Evolutionary conservation across 2,797 vertebrate species (phyloP).

Genomic region (Lepidocolaptes lacrymiger): DNA sequence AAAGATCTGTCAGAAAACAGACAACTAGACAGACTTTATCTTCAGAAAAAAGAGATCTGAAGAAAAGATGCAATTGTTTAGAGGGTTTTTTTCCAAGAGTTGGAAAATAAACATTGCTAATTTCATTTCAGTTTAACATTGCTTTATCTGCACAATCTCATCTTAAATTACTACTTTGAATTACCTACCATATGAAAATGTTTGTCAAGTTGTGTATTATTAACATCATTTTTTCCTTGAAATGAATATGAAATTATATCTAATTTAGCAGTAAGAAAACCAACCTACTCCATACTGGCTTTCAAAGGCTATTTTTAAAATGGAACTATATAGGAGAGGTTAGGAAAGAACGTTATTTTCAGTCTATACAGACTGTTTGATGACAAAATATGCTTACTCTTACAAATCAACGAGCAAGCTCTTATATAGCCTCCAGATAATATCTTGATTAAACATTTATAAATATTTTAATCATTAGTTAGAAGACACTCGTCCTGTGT

Average conservation of each 20-base stretch:
- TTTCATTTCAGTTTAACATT: not conserved
- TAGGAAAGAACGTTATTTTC: not conserved
- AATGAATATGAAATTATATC: not conserved
- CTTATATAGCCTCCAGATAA: not conserved
- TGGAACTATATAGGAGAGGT: not conserved
- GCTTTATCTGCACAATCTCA: not conserved
- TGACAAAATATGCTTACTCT: not conserved
- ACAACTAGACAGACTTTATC: not conserved
- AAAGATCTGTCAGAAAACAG: not conserved
- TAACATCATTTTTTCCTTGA: not conserved
- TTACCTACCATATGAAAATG: not conserved
- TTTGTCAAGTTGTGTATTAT: not conserved
- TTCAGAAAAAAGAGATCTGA: not conserved
- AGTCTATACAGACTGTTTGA: not conserved
- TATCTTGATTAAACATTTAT: not conserved
- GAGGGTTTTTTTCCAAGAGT: not conserved
- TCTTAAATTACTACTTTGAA: not conserved
- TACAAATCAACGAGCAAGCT: not conserved
- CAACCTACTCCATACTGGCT: not conserved
- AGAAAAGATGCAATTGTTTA: not conserved
- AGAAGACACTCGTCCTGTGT: not conserved
- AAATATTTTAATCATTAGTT: not conserved
- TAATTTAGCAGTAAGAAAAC: not conserved
- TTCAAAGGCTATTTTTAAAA: not conserved
- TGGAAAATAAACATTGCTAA: not conserved